These are phyloP conservation scores for Dynastes grantii DNA, from an alignment of 2,888 invertebrate genomes.

Conservation along the genomic window DNA sequence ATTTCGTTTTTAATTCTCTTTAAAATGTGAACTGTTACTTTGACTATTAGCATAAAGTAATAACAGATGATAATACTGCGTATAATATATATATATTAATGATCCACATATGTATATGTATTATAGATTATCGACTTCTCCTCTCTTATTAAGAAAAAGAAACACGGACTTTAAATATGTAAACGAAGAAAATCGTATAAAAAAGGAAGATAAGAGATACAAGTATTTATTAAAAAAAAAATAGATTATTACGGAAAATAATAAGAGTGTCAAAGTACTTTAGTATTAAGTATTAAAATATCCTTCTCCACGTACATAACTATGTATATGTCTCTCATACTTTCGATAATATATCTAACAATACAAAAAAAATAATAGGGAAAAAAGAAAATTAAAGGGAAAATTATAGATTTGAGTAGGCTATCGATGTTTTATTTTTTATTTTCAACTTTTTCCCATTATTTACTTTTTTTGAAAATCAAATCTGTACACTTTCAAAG, in stretches of 20 bases:
- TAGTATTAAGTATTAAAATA: slow-evolving; percentile 41
- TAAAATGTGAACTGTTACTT: slow-evolving; percentile 55
- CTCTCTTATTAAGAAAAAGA: slow-evolving; percentile 2
- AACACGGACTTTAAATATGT: too few species aligned
- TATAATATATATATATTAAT: slow-evolving; percentile 10
- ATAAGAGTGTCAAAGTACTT: slow-evolving; percentile 56
- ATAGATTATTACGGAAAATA: slow-evolving; percentile 52
- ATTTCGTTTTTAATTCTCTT: slow-evolving; percentile 43
- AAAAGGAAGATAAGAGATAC: slow-evolving; percentile 1
- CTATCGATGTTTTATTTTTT: too few species aligned
- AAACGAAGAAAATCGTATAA: neutral
- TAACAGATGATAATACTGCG: slow-evolving; percentile 36
- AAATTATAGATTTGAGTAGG: too few species aligned
- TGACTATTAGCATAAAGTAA: slow-evolving; percentile 52
- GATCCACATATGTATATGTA: slow-evolving; percentile 4
- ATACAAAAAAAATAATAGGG: too few species aligned
- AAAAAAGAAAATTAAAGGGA: too few species aligned
- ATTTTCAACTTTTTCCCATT: too few species aligned
- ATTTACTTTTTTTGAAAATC: too few species aligned
- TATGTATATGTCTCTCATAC: slow-evolving; percentile 20
- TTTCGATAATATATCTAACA: neutral
- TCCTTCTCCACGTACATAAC: neutral
- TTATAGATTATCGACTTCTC: neutral
- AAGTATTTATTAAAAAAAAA: slow-evolving; percentile 49
- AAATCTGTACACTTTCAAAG: too few species aligned